A percentile compares a stretch with the other conserved stretches of the same genome.
Conservation (phyloP, 2,113 vertebrate genomes). For the Equus quagga region DNA sequence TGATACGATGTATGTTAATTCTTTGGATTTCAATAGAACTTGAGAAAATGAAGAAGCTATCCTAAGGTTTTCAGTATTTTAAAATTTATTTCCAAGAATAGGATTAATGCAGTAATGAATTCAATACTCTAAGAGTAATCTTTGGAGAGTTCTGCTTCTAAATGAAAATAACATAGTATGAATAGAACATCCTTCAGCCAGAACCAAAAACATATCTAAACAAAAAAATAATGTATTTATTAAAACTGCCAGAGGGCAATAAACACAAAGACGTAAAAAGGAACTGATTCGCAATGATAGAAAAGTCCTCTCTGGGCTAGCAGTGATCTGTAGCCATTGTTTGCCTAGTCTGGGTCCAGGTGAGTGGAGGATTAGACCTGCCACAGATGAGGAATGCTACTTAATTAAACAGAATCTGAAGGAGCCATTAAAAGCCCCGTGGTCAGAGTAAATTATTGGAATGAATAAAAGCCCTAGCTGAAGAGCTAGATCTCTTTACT, state of each 20-base stretch:
- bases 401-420: background rate
- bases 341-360: background rate
- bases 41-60: background rate
- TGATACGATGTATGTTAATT: conserved; percentile 19
- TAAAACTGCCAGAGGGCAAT: background rate
- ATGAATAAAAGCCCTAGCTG: background rate
- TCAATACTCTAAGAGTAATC: background rate
- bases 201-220: background rate
- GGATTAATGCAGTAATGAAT: background rate
- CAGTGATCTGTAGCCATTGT: background rate
- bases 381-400: background rate
- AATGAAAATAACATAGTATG: background rate
- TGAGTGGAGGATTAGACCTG: background rate
- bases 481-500: background rate
- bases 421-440: background rate
- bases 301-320: background rate
- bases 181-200: background rate
- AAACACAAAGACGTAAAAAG: background rate
- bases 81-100: conserved; percentile 1
- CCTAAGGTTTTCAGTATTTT: background rate
- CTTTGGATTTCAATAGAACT: background rate
- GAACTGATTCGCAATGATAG: background rate
- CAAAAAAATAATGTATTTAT: background rate
- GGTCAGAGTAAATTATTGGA: background rate
- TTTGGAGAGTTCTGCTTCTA: background rate